These are phyloP conservation scores for Lagenorhynchus albirostris DNA, from an alignment of 2,113 vertebrate species.

Conservation along the genomic window DNA sequence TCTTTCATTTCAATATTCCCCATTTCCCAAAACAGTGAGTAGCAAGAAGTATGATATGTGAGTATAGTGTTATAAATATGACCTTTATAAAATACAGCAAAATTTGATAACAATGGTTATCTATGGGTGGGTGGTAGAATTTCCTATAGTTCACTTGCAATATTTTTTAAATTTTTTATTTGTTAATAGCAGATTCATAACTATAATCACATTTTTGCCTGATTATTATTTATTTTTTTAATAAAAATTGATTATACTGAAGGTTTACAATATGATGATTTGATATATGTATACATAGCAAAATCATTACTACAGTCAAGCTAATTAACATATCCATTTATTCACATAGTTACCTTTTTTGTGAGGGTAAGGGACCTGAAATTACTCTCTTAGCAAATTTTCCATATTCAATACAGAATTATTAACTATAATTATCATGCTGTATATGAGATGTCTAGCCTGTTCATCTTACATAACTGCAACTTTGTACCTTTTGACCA, in stretches of 20 bases:
- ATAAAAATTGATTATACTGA: neutral
- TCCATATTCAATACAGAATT: neutral
- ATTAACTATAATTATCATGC: neutral
- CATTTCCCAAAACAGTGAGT: neutral
- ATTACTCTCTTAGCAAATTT: neutral
- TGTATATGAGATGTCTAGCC: neutral
- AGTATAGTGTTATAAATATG: neutral
- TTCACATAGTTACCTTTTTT: neutral
- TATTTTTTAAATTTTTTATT: neutral
- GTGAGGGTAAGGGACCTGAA: neutral
- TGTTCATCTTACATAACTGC: neutral
- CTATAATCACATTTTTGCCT: neutral
- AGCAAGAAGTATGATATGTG: neutral
- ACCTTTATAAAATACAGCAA: neutral
- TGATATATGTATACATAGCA: neutral
- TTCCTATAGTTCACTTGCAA: neutral
- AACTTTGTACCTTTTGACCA: neutral
- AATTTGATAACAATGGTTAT: neutral
- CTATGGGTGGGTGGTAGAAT: neutral
- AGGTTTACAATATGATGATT: neutral
- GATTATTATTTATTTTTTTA: neutral
- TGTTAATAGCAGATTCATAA: neutral
- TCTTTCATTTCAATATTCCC: neutral
- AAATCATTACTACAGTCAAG: neutral
- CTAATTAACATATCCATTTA: neutral